Base-by-base conservation (phyloP, 2,888 invertebrate genomes). In the Orthosia gothica region DNA sequence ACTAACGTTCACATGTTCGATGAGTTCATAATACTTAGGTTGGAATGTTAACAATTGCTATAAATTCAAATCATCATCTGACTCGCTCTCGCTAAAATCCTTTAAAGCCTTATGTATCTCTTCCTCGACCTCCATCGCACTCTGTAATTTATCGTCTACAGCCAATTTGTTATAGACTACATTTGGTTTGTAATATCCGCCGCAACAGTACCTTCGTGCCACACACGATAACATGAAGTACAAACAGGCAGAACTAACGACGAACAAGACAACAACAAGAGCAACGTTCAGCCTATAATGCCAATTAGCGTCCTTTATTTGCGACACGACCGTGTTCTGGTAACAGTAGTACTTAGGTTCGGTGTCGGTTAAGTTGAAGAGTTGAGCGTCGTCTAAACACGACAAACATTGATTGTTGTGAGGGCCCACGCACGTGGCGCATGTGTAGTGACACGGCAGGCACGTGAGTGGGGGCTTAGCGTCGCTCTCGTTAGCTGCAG, bases 391-490 rank as follows among this genome's bases (percentile, higher is more conserved):
- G 11, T 97, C 96, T 89, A 97, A 97, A 92, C 98, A 98, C 9
- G 97, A 94, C 58, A 96, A 93, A 92, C 98, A 98, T 88, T 98
- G 97, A 88, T 97, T 97, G 92, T 98, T 97, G 85, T 97, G 97
- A 12, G 98, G 97, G 15, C 98, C 98, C 12, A 94, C 93, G 89
- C 98, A 98, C 15, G 96, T 96, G 74, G 97, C 96, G 91, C 98
- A 98, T n/a, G 97, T 97, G 91, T 98, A 98, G 93, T 98, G 98
- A 91, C 98, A 98, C 49, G 96, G 94, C 3, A 97, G 93, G 89
- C 98, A 98, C 68, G 96, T 94, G 49, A 93, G 92, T 12, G 95
- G 95, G 52, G 91, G 85, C 87, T 91, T 92, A 64, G 81, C 58
- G 58, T 12, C 67, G 47, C 89, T 88, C 66, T 84, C 83, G 55